A percentile compares a stretch with the other conserved stretches of the same genome.
phyloP scores from a whole-genome alignment of 2,113 vertebrate genomes.

The Xiphorhynchus elegans region DNA sequence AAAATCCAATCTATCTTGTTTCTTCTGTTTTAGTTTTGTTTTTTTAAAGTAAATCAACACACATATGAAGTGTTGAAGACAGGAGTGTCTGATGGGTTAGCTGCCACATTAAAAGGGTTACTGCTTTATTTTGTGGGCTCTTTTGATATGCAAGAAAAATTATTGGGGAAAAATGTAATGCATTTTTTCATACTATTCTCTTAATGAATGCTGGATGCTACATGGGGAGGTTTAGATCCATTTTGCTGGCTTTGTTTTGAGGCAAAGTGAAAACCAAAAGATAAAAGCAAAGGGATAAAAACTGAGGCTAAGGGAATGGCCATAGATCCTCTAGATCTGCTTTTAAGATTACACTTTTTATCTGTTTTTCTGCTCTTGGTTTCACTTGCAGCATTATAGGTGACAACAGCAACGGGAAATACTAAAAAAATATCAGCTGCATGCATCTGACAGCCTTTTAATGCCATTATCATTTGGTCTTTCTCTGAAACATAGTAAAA shows the following conservation, averaged over 20 bases:
- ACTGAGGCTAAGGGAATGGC: neutral
- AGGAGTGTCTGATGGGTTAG: neutral
- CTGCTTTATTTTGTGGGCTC: neutral
- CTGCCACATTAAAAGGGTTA: rapidly evolving
- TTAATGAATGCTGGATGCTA: neutral
- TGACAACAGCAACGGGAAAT: neutral
- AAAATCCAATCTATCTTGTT: neutral
- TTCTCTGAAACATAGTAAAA: neutral
- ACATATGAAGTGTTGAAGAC: neutral
- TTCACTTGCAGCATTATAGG: neutral
- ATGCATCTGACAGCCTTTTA: neutral
- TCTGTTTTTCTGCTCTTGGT: neutral
- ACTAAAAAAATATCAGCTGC: neutral
- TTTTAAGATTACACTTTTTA: neutral
- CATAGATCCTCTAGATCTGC: neutral
- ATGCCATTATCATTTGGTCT: neutral
- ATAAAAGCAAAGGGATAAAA: neutral
- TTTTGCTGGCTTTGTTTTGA: neutral
- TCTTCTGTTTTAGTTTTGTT: neutral
- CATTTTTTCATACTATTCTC: neutral
- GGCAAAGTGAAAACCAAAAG: neutral
- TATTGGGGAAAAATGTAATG: neutral
- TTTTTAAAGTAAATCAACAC: neutral
- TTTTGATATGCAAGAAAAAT: neutral
- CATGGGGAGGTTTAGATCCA: neutral